These are phyloP conservation scores for Clostera curtula DNA, from an alignment of 2,888 invertebrate genomes.

Conservation along the genomic window DNA sequence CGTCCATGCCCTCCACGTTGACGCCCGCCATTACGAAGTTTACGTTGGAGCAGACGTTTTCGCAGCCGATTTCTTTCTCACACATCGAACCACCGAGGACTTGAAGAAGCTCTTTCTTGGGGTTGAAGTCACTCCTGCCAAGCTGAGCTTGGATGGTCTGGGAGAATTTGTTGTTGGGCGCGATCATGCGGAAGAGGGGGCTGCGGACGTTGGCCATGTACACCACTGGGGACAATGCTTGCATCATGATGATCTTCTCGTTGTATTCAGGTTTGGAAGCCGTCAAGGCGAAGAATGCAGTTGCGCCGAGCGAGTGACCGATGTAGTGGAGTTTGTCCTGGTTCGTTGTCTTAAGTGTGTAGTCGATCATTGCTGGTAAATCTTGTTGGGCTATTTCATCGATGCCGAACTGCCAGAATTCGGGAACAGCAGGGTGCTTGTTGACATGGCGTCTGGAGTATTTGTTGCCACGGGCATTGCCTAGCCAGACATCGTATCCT, in stretches of 20 bases:
- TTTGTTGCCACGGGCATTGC: conserved; percentile 58
- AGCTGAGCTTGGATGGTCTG: conserved; percentile 32
- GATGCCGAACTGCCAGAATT: conserved; percentile 62
- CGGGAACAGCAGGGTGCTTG: conserved; percentile 45
- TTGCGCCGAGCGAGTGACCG: conserved; percentile 51
- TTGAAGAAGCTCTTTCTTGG: conserved; percentile 37
- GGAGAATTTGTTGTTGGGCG: conserved; percentile 43
- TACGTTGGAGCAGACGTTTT: conserved; percentile 74
- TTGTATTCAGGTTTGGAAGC: conserved; percentile 50
- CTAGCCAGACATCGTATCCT: conserved; percentile 65
- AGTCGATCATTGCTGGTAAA: conserved; percentile 62
- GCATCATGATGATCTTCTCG: conserved; percentile 52
- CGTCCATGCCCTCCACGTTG: conserved; percentile 70
- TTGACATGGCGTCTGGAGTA: conserved; percentile 51
- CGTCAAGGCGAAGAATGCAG: conserved; percentile 50
- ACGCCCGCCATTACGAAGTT: conserved; percentile 78
- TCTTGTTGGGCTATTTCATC: conserved; percentile 63
- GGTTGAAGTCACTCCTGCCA: conserved; percentile 46
- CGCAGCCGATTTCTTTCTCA: conserved; percentile 45
- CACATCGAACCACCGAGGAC: conserved; percentile 51
- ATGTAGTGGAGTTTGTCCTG: conserved; percentile 54
- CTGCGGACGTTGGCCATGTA: conserved; percentile 58
- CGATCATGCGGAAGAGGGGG: conserved; percentile 56
- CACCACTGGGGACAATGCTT: conserved; percentile 60
- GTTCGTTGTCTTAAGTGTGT: conserved; percentile 38